These are phyloP conservation scores for Prosapia bicincta DNA, from an alignment of 2,888 invertebrate species.

Conservation along the genomic window DNA sequence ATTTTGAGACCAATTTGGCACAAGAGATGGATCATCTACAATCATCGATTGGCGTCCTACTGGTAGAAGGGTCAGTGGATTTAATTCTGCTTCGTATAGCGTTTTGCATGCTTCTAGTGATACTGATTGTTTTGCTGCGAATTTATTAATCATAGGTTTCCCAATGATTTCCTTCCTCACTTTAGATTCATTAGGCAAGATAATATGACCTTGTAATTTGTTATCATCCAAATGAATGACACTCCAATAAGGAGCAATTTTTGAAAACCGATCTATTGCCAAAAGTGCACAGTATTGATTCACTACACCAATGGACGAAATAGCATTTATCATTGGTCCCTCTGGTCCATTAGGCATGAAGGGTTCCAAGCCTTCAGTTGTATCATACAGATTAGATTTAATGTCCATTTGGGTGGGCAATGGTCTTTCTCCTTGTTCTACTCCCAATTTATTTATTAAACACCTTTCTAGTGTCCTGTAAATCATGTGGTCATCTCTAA, in stretches of 20 bases:
- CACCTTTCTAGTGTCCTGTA: constrained; percentile 33
- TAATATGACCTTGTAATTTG: constrained; percentile 45
- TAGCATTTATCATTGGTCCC: constrained; percentile 52
- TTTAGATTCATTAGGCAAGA: constrained; percentile 75
- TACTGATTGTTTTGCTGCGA: constrained; percentile 74
- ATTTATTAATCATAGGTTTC: constrained; percentile 51
- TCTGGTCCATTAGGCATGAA: constrained; percentile 48
- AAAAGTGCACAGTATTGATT: constrained; percentile 78
- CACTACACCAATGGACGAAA: constrained; percentile 62
- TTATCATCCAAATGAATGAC: constrained; percentile 30
- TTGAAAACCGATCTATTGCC: constrained; percentile 75
- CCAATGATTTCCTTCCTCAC: constrained; percentile 66
- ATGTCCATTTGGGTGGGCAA: constrained; percentile 55
- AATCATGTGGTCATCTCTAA: constrained; percentile 8
- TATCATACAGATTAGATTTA: constrained; percentile 52
- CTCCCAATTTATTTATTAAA: constrained; percentile 47
- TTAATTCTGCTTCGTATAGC: constrained; percentile 68
- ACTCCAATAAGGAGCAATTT: constrained; percentile 56
- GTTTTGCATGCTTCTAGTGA: constrained; percentile 71
- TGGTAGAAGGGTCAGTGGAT: constrained; percentile 64
- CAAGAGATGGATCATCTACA: constrained; percentile 53
- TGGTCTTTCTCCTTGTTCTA: constrained; percentile 54
- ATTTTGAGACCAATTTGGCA: constrained; percentile 58
- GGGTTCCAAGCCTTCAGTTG: constrained; percentile 49
- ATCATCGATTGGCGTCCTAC: constrained; percentile 44